phyloP scores from a whole-genome alignment of 2,113 vertebrate genomes.

The Perca schrenkii region DNA sequence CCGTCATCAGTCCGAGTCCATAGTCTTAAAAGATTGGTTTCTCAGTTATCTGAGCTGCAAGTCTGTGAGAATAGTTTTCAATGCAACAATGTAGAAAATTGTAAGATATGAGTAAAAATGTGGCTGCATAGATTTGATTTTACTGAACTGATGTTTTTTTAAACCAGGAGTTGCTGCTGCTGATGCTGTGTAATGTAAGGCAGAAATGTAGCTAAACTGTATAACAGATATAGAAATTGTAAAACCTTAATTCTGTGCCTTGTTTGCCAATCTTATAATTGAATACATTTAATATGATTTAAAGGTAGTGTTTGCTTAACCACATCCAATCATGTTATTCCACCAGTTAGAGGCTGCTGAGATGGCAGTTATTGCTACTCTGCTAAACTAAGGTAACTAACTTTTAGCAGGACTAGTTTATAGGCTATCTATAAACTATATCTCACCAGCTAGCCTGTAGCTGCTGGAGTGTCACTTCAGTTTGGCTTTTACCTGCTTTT shows the following conservation, averaged over 20 bases:
- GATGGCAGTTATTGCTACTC: neutral
- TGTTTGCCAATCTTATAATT: neutral
- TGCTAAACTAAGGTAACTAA: neutral
- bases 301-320: neutral
- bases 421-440: neutral
- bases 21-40: constrained; percentile 40
- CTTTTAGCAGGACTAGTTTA: neutral
- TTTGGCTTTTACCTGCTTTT: neutral
- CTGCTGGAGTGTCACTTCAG: too few species aligned
- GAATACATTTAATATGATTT: neutral
- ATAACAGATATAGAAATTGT: neutral
- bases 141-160: neutral
- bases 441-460: neutral
- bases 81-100: neutral
- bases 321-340: neutral
- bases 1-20: constrained; percentile 37
- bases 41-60: constrained; percentile 17
- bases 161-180: neutral
- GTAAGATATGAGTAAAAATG: neutral
- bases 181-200: neutral
- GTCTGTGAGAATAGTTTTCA: neutral
- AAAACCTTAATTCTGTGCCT: neutral
- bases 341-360: neutral
- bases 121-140: constrained; percentile 1
- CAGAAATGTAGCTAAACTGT: neutral